Base-by-base conservation (phyloP, 2,888 invertebrate species). In the Andrena chrysosceles region DNA sequence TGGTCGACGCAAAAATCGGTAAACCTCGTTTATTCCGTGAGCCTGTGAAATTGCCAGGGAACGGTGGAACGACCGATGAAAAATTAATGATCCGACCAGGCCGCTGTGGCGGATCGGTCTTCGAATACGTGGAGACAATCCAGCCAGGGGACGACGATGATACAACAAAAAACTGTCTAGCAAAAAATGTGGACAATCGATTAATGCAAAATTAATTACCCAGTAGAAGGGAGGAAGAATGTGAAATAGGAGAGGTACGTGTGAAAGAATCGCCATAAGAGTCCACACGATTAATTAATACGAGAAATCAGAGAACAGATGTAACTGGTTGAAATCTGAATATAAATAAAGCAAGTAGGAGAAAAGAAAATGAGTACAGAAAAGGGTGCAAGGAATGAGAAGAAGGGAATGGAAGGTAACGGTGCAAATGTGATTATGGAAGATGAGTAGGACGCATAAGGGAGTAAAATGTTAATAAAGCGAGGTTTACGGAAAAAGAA, bases 21-120 rank as follows among this genome's bases (percentile, higher is more conserved):
- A 49, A 76, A 60, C 42, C 71, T 75, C 71, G 69, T 71, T 81
- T 75, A 77, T 83, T 59, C 59, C 83, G 20, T 20, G 48, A 59
- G 59, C 42, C 56, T 64, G 66, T 67, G 35, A 75, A 75, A 75
- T 79, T 62, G 67, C 67, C 70, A 48, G 70, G 74, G 29, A 69
- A 70, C 62, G 69, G 60, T 69, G 77, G 49, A 56, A 72, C 74
- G 80, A 79, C 85, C 85, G 82, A 89, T 90, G 88, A 86, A 89
- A 89, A 89, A 90, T 89, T 89, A 89, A 90, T 87, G 85, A 86
- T 81, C 71, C 74, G 72, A 54, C 82, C 66, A 49, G 75, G 42
- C 66, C 66, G 74, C 70, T 31, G 73, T 56, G 71, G 68, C 42
- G 62, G 76, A 75, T 75, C 64, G 64, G 8, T 54, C 54, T 29